Base-by-base conservation (phyloP, 2,797 vertebrate species). In the Argyrosomus regius region DNA sequence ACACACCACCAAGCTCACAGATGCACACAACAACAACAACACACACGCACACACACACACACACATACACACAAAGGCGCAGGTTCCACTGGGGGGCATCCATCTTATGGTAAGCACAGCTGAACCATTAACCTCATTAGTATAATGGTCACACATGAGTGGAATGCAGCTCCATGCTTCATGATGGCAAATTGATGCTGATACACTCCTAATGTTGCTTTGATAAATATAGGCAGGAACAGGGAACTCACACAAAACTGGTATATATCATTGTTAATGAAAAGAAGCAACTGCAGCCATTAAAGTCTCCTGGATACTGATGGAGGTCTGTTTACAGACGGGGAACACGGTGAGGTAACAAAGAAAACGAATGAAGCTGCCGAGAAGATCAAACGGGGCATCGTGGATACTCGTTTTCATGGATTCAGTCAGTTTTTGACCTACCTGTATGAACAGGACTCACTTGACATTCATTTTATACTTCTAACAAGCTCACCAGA, bases 61-160 rank as follows among this genome's bases (percentile, higher is more conserved):
- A 67, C 48, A 41, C 60, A 78, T 20, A 78, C 77, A 83, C 73
- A 87, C 78, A 89, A 84, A 86, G 86, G 88, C 85, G 84, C 89
- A 92, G 90, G 87, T 92, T 94, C 91, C 92, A 92, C 91, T 93
- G 91, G 87, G 92, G 88, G 87, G 93, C 90, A 95, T 95, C 93
- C 93, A 94, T 94, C 93, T 95, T 91, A 91, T 94, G 91, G 92
- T 94, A 94, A 94, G 93, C 93, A 94, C 92, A 94, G 94, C 93
- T 94, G 94, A 94, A 94, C 93, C 94, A 94, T 94, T 94, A 93
- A 93, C 92, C 93, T 94, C 93, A 93, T 94, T 94, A 94, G 93
- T 92, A 94, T 93, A 91, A 93, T 93, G 93, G 93, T 95, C 94
- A 94, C 93, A 94, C 93, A 92, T 93, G 92, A 93, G 92, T 93